Evolutionary conservation across 2,113 vertebrate genomes (phyloP).

Genomic region (Siniperca chuatsi): DNA sequence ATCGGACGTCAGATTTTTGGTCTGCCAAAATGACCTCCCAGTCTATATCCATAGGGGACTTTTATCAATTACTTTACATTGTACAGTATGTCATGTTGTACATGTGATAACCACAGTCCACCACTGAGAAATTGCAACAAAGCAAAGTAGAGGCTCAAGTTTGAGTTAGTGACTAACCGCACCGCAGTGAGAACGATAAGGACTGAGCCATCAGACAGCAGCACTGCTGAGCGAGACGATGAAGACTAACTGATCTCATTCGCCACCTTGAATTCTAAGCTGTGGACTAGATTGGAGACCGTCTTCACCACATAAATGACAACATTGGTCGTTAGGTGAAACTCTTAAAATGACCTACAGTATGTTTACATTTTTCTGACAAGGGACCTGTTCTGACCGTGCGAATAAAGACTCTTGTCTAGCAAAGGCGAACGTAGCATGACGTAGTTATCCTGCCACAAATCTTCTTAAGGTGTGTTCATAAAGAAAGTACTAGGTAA

Average conservation of each 20-base stretch:
- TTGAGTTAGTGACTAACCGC: not conserved
- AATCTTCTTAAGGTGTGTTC: too few relatives aligned
- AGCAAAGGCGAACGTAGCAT: not conserved
- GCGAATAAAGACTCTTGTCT: not conserved
- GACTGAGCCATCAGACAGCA: not conserved
- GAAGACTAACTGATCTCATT: not conserved
- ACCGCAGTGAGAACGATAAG: not conserved
- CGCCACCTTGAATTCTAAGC: too few relatives aligned
- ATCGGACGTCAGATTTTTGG: not conserved
- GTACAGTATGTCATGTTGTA: not conserved
- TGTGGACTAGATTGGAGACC: too few relatives aligned
- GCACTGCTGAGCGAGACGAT: not conserved
- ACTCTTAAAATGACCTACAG: not conserved
- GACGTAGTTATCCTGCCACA: too few relatives aligned
- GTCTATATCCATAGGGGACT: not conserved
- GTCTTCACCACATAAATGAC: not conserved
- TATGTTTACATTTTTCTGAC: not conserved
- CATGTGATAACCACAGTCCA: not conserved
- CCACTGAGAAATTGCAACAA: not conserved
- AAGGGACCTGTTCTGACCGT: not conserved
- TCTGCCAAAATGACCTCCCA: constrained; percentile 2
- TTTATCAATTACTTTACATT: not conserved
- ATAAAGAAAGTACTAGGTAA: too few relatives aligned
- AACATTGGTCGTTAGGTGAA: not conserved
- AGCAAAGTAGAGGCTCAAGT: not conserved